Base-by-base conservation (phyloP, 1,140 invertebrate species). In the Tetragnatha versicolor region DNA sequence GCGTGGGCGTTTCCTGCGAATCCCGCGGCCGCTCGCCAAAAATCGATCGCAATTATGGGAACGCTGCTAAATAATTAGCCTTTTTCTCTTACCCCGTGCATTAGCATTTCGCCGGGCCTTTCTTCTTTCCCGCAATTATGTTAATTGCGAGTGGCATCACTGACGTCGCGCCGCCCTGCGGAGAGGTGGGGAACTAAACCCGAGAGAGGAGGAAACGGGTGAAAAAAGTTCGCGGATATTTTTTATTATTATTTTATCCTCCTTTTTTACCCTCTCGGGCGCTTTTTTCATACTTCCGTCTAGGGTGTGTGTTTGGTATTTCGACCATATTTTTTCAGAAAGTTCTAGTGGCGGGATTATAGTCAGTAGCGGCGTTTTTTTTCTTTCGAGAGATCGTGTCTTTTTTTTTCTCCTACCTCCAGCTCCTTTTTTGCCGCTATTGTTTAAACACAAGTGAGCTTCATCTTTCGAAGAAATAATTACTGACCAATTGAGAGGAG, bases 1-100 rank as follows among this genome's bases (percentile, higher is more conserved):
- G 35, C n/a, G 42, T 29, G 72, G 72, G 55, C 58, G 35, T 49
- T 29, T 35, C 53, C 20, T 37, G 58, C 72, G 72, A 75, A 75
- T 75, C 39, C 49, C 6, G 39, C 58, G 53, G 55, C 35, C 25
- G 17, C 58, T 22, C 37, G 31, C 55, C 6, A 58, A 75, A 75
- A 75, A 75, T 75, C 72, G 72, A 75, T 75, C 17, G 55, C 55
- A 75, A 75, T 75, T 75, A 75, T 63, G 55, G 27, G 14, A 33
- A 39, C 55, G 39, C 72, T 63, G 72, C 72, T 75, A 75, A 75
- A 75, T 75, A 75, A 75, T 75, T 75, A 75, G 72, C 72, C 72
- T 49, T 63, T 75, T 75, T 75, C 58, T 63, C 37, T 63, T 42
- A 27, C 42, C 29, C 39, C 3, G 25, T 14, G 53, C 69, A 75